A percentile compares a stretch with the other conserved stretches of the same genome.
phyloP scores from a whole-genome alignment of 1,140 invertebrate species.

The Drosophila tsacasi region DNA sequence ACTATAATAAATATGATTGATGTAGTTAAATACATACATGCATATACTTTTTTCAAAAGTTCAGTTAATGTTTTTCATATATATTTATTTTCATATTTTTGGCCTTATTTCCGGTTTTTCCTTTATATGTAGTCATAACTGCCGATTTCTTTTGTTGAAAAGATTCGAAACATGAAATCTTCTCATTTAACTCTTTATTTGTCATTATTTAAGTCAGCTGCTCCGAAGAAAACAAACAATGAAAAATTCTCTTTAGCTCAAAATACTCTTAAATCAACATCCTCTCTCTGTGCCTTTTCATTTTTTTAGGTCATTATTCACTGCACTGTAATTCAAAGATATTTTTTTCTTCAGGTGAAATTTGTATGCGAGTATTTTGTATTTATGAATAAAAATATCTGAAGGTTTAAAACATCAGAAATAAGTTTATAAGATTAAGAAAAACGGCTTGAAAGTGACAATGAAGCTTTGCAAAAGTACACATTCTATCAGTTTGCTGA shows the following conservation, averaged over 20 bases:
- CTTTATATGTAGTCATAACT: too few relatives aligned
- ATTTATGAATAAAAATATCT: not conserved
- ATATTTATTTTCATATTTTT: too few relatives aligned
- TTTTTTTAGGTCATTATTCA: not conserved
- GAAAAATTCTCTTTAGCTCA: not conserved
- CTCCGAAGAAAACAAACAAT: not conserved
- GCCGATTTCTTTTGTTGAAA: constrained; percentile 4
- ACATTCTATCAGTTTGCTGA: not conserved
- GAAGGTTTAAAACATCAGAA: not conserved
- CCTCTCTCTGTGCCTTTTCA: not conserved
- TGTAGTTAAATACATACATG: too few relatives aligned
- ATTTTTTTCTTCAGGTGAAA: not conserved
- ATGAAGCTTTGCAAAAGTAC: not conserved
- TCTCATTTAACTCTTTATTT: not conserved
- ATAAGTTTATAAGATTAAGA: not conserved
- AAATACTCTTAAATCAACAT: not conserved
- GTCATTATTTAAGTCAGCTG: constrained; percentile 2
- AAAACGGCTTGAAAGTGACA: not conserved
- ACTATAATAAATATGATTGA: too few relatives aligned
- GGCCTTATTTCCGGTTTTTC: too few relatives aligned
- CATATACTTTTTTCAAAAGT: too few relatives aligned
- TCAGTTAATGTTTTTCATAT: too few relatives aligned
- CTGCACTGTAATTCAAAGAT: not conserved
- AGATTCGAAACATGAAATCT: not conserved
- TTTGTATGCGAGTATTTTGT: not conserved